Percentiles rank a stretch among this genome's conserved stretches.
Evolutionary conservation across 2,888 invertebrate species (phyloP).

Genomic region (Ormyrus labotus): DNA sequence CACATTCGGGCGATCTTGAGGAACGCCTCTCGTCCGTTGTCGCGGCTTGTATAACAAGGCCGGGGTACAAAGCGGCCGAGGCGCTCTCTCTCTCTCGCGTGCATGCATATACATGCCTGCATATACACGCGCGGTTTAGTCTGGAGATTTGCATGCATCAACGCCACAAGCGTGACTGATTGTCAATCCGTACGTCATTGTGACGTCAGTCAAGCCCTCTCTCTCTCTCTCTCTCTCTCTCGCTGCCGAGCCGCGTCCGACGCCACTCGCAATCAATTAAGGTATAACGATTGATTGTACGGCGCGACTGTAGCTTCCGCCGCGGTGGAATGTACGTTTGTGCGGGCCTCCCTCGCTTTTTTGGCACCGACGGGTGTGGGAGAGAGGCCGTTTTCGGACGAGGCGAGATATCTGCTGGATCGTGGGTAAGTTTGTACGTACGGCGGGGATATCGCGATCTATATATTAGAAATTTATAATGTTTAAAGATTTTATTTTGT

Average conservation of each 20-base stretch:
- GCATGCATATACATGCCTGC: background rate
- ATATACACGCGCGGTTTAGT: slow-evolving; percentile 60
- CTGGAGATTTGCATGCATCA: slow-evolving; percentile 74
- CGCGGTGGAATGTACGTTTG: too few species aligned
- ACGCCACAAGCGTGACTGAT: slow-evolving; percentile 75
- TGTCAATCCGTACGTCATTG: slow-evolving; percentile 75
- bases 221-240: slow-evolving; percentile 32
- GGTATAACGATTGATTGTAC: slow-evolving; percentile 70
- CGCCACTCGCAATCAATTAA: slow-evolving; percentile 71
- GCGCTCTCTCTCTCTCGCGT: background rate
- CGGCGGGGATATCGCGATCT: too few species aligned
- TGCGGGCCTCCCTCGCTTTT: too few species aligned
- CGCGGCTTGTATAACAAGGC: background rate
- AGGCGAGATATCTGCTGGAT: too few species aligned
- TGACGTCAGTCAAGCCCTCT: slow-evolving; percentile 71
- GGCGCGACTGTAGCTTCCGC: slow-evolving; percentile 41
- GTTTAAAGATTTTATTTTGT: too few species aligned
- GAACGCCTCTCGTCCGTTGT: slow-evolving; percentile 27
- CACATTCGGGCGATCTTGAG: slow-evolving; percentile 40
- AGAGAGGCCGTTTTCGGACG: too few species aligned
- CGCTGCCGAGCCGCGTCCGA: slow-evolving; percentile 29
- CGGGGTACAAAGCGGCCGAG: background rate
- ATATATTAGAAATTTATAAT: too few species aligned
- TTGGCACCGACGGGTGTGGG: too few species aligned
- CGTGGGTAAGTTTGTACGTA: too few species aligned